Evolutionary conservation across 1,140 invertebrate genomes (phyloP).

Genomic region (Solenopsis fugax): DNA sequence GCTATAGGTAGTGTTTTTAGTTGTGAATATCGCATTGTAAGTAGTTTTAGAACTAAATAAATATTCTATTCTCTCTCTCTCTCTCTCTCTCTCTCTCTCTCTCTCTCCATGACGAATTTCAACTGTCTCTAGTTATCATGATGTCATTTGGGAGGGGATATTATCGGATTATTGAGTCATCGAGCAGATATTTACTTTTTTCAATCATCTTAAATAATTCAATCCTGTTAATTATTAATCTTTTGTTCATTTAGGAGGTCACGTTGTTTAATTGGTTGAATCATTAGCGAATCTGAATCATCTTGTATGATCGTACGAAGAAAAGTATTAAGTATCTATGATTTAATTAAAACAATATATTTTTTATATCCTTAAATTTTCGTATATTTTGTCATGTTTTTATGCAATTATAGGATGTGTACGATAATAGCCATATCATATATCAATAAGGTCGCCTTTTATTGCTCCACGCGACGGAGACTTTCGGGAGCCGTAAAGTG

Average conservation of each 20-base stretch:
- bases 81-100: too few species aligned
- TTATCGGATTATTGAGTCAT: constrained; percentile 1
- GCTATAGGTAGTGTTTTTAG: too few species aligned
- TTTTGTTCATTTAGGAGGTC: background rate
- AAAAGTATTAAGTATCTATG: too few species aligned
- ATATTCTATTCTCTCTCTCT: too few species aligned
- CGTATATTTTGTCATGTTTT: background rate
- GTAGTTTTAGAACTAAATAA: too few species aligned
- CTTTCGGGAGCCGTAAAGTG: background rate
- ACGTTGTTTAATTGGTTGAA: background rate
- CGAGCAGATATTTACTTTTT: background rate
- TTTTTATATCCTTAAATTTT: background rate
- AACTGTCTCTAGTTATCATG: background rate
- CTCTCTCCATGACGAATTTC: background rate
- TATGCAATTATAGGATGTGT: background rate
- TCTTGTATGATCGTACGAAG: background rate
- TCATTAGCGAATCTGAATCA: background rate
- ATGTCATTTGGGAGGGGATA: background rate
- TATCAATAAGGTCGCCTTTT: constrained; percentile 22
- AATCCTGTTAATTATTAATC: background rate
- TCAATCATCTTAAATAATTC: background rate
- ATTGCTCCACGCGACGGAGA: constrained; percentile 11
- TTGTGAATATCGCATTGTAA: too few species aligned
- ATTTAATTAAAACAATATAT: background rate
- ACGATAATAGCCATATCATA: background rate